Evolutionary conservation across 2,797 vertebrate species (phyloP).

Genomic region (Zenarchopterus dispar): DNA sequence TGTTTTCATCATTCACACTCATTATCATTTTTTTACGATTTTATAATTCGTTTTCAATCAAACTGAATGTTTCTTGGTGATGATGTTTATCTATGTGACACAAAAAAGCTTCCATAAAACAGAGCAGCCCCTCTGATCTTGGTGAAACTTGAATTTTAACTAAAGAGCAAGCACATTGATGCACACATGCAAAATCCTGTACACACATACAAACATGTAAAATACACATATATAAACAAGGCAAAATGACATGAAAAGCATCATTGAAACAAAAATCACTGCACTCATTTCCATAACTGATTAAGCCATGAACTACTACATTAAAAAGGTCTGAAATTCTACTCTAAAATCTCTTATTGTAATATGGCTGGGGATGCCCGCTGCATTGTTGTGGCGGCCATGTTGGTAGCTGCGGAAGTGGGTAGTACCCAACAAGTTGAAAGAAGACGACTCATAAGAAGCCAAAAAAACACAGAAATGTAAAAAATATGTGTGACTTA

Average conservation of each 20-base stretch:
- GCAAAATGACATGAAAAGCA: conserved; percentile 23
- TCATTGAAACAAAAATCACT: conserved; percentile 9
- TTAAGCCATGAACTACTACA: conserved; percentile 18
- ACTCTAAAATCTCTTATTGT: conserved; percentile 24
- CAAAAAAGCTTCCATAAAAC: no score
- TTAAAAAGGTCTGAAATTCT: conserved; percentile 28
- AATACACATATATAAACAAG: conserved; percentile 21
- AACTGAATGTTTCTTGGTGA: neutral
- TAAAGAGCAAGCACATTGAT: conserved; percentile 1
- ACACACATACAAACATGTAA: conserved; percentile 19
- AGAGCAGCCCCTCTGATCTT: no score
- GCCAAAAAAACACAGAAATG: no score
- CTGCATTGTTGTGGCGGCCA: no score
- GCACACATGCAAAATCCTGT: conserved; percentile 8
- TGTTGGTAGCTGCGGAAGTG: no score
- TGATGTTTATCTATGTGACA: no score
- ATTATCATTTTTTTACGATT: neutral
- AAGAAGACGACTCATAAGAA: no score
- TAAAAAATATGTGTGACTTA: no score
- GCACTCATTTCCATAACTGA: conserved; percentile 31
- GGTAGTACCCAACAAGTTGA: no score
- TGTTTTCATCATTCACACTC: neutral
- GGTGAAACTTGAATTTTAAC: neutral
- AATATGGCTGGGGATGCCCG: no score
- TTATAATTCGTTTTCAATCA: neutral